Base-by-base conservation (phyloP, 1,140 invertebrate species). In the Bombus pyrosoma region DNA sequence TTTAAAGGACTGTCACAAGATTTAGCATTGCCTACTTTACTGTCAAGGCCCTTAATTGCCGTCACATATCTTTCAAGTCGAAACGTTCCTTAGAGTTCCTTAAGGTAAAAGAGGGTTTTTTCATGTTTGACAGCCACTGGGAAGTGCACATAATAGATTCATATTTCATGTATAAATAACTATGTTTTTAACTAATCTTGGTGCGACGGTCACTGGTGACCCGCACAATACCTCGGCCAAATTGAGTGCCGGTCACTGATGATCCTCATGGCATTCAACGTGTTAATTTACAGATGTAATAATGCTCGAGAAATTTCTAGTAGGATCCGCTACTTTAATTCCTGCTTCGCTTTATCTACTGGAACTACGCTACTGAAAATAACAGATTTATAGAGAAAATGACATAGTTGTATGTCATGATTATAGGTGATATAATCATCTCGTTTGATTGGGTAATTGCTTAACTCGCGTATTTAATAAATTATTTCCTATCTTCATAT, bases 1-100 rank as follows among this genome's bases (percentile, higher is more conserved):
- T 47, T 0, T 18, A 5, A 47, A 18, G 15, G 5, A 1, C 0
- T 0, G 15, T 18, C 0, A 1, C 43, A 18, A 5, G 5, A 47
- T 47, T 47, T 47, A 47, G 43, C 43, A 47, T 47, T 47, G 43
- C 1, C 43, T 15, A 18, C 43, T 47, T 5, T 47, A 47, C 15
- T 1, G 43, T 15, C 43, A 18, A 18, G 0, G 0, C 0, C 15
- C 5, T 5, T 47, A 5, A 18, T 18, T 47, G 5, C 15, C 0
- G 1, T 15, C 13, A 1, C 18, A 47, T 0, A 18, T 47, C 43
- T 47, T 47, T 47, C 15, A 18, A 18, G 5, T 47, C 4, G 13
- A 18, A 47, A 47, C 5, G 0, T 47, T 47, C 5, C 43, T 47
- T 47, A 47, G 3, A 5, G 0, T 5, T 47, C 43, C 0, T 0